Evolutionary conservation across 2,797 vertebrate species (phyloP).

Genomic region (Bradypus variegatus): DNA sequence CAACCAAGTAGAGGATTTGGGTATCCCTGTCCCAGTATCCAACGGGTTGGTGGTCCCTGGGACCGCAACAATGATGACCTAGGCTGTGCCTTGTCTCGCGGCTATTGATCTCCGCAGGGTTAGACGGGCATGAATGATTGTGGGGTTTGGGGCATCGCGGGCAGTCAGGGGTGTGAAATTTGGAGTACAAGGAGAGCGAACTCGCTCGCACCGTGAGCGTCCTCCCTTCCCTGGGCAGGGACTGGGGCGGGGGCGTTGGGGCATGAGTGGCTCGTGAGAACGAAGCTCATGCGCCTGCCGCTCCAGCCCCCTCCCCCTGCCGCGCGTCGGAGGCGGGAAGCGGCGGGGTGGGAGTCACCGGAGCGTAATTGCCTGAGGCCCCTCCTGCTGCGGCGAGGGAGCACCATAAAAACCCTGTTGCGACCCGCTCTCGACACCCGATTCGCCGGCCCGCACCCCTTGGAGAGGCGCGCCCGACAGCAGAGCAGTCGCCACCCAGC

Average conservation of each 20-base stretch:
- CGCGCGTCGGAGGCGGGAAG: conserved; percentile 41
- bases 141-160: not conserved
- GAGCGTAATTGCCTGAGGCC: conserved; percentile 72
- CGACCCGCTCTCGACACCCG: conserved; percentile 57
- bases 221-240: not conserved
- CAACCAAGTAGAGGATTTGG: not conserved
- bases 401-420: conserved; percentile 70
- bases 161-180: not conserved
- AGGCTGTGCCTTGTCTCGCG: not conserved
- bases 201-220: not conserved
- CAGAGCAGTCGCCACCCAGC: conserved; percentile 37
- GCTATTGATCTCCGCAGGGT: not conserved
- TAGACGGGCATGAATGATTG: not conserved
- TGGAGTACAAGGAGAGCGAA: not conserved
- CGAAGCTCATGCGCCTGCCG: not conserved
- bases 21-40: not conserved
- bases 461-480: conserved; percentile 33
- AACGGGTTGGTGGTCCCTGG: not conserved
- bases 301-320: not conserved
- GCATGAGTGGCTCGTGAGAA: conserved; percentile 18
- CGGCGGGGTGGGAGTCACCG: conserved; percentile 49
- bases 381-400: conserved; percentile 70
- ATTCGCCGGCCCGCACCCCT: not conserved
- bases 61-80: not conserved
- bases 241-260: not conserved